Evolutionary conservation across 2,888 invertebrate species (phyloP).

Genomic region (Drosophila antonietae): DNA sequence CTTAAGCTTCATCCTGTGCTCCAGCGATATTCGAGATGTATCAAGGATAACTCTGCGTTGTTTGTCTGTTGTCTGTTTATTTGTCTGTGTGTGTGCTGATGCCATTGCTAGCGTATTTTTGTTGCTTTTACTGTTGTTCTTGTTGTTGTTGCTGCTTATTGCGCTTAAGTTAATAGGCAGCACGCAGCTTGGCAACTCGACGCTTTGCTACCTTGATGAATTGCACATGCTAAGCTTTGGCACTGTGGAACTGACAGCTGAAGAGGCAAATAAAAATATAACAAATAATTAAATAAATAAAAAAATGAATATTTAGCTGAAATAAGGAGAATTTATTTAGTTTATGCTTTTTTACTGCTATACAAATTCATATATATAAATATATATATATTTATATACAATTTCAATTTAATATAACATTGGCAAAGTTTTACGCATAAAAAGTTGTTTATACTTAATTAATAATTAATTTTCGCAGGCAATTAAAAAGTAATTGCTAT

Average conservation of each 20-base stretch:
- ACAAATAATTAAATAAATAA: background rate
- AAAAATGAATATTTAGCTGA: background rate
- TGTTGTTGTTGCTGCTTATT: slow-evolving; percentile 26
- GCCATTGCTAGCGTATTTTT: slow-evolving; percentile 17
- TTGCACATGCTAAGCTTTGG: slow-evolving; percentile 44
- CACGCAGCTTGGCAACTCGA: slow-evolving; percentile 39
- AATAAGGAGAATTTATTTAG: background rate
- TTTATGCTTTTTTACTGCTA: too few species aligned
- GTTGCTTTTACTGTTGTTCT: slow-evolving; percentile 16
- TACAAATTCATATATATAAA: too few species aligned
- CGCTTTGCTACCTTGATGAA: slow-evolving; percentile 58
- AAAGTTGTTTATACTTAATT: background rate
- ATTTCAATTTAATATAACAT: too few species aligned
- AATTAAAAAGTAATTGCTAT: background rate
- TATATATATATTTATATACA: too few species aligned
- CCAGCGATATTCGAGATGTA: slow-evolving; percentile 32
- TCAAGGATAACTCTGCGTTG: slow-evolving; percentile 41
- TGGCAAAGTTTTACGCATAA: background rate
- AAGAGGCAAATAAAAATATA: background rate
- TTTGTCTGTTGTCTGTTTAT: slow-evolving; percentile 32
- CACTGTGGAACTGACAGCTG: slow-evolving; percentile 25
- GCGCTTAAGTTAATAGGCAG: slow-evolving; percentile 74
- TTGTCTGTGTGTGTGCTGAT: slow-evolving; percentile 41
- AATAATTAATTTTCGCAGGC: background rate
- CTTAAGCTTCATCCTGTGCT: slow-evolving; percentile 16